Conservation (phyloP, 2,113 vertebrate species). For the Rostratula benghalensis region DNA sequence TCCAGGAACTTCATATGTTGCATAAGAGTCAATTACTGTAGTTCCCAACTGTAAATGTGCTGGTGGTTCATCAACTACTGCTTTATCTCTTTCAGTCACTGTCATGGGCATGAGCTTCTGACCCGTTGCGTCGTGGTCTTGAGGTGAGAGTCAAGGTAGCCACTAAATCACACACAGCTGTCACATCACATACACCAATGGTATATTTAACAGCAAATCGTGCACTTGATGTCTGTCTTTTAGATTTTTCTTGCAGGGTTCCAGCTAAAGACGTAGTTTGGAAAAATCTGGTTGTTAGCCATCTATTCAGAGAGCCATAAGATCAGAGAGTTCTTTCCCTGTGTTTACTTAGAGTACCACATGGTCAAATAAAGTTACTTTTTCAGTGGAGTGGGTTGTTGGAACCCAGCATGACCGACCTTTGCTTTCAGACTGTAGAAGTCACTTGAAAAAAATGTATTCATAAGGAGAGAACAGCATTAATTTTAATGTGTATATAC, state of each 20-base stretch:
- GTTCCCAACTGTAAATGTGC: neutral
- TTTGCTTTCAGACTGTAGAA: slow-evolving; percentile 29
- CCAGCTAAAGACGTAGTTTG: neutral
- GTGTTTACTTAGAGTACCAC: neutral
- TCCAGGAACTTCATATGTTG: neutral
- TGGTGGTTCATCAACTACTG: neutral
- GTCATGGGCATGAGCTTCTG: neutral
- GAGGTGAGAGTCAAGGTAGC: neutral
- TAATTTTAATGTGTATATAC: neutral
- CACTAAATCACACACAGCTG: neutral
- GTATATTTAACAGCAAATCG: neutral
- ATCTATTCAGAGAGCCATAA: neutral
- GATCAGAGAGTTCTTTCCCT: neutral
- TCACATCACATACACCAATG: neutral
- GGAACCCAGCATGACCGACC: neutral
- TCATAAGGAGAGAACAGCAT: neutral
- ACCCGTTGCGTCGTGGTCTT: neutral
- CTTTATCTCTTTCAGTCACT: neutral
- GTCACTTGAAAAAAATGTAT: neutral
- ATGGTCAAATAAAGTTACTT: neutral
- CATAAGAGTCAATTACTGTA: neutral
- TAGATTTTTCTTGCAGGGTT: neutral
- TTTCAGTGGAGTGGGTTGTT: neutral
- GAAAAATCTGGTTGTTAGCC: neutral
- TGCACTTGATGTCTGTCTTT: neutral